Conservation (phyloP, 64 coral and sea anemone species). For the Astreopora myriophthalma region DNA sequence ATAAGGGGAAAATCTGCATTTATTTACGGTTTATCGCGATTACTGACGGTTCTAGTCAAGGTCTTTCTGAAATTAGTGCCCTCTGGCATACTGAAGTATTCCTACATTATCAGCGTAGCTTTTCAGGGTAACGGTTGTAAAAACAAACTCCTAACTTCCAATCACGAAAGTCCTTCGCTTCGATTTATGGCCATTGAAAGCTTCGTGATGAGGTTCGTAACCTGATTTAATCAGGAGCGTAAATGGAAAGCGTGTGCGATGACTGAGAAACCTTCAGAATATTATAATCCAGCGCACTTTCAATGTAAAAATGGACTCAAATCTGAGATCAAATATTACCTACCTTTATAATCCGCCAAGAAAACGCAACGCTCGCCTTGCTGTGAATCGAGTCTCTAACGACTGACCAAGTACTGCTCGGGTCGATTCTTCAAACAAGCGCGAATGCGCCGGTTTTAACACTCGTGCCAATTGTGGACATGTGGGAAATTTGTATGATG, state of each 20-base stretch:
- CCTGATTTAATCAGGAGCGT: slow-evolving; percentile 24
- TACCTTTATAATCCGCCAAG: no score
- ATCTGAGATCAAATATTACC: no score
- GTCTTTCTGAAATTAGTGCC: no score
- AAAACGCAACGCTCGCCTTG: neutral
- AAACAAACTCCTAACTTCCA: neutral
- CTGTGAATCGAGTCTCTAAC: neutral
- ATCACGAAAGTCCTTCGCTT: neutral
- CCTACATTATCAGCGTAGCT: neutral
- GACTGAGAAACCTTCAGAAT: neutral
- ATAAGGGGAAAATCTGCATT: neutral
- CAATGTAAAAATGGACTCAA: neutral
- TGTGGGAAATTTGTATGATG: neutral
- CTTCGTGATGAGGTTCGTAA: neutral
- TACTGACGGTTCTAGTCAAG: no score
- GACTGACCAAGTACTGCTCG: neutral
- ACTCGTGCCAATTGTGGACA: neutral
- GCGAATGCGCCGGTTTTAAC: neutral
- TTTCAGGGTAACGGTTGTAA: neutral
- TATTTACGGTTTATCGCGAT: neutral
- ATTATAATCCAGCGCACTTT: neutral
- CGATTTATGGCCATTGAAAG: neutral
- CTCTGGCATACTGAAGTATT: neutral
- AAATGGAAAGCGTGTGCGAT: neutral
- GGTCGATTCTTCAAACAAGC: neutral